These are phyloP conservation scores for Sweltsa coloradensis DNA, from an alignment of 1,140 invertebrate genomes.

Conservation along the genomic window DNA sequence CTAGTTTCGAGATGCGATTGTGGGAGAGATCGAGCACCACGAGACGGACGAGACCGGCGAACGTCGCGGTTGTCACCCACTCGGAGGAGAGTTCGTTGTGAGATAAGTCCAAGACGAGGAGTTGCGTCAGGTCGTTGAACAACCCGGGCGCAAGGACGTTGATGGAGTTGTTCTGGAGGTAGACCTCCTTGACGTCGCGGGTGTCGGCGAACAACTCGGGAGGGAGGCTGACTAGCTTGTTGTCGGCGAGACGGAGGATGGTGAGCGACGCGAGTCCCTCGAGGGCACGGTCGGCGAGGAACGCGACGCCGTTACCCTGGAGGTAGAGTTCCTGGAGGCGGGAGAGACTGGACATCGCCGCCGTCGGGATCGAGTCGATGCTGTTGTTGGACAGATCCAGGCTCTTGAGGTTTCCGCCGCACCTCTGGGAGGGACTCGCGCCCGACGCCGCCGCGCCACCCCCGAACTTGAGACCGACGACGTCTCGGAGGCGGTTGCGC, in stretches of 20 bases:
- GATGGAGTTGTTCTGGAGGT: slow-evolving; percentile 76
- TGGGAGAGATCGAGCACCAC: slow-evolving; percentile 68
- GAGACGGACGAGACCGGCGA: slow-evolving; percentile 65
- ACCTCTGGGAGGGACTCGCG: slow-evolving; percentile 43
- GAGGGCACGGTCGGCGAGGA: slow-evolving; percentile 68
- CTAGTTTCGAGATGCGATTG: slow-evolving; percentile 67
- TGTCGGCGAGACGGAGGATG: slow-evolving; percentile 67
- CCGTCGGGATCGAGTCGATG: slow-evolving; percentile 62
- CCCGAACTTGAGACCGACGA: slow-evolving; percentile 58
- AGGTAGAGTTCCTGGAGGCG: slow-evolving; percentile 50
- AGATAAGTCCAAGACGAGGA: slow-evolving; percentile 72
- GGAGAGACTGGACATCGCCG: slow-evolving; percentile 56
- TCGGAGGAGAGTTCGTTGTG: slow-evolving; percentile 74
- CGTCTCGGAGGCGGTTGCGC: slow-evolving; percentile 64
- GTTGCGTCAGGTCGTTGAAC: slow-evolving; percentile 66
- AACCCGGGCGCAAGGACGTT: slow-evolving; percentile 73
- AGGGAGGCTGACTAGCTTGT: slow-evolving; percentile 66
- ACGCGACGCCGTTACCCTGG: slow-evolving; percentile 54
- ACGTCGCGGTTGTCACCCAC: slow-evolving; percentile 79
- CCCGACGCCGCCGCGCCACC: slow-evolving; percentile 37
- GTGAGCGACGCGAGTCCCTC: slow-evolving; percentile 64
- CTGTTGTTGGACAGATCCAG: slow-evolving; percentile 74
- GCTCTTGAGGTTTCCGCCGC: slow-evolving; percentile 54
- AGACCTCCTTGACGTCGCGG: slow-evolving; percentile 66
- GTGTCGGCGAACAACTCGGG: slow-evolving; percentile 71